Percentiles rank a stretch among this genome's conserved stretches.
These are phyloP conservation scores for Liasis olivaceus DNA, from an alignment of 2,797 vertebrate species.

Conservation along the genomic window DNA sequence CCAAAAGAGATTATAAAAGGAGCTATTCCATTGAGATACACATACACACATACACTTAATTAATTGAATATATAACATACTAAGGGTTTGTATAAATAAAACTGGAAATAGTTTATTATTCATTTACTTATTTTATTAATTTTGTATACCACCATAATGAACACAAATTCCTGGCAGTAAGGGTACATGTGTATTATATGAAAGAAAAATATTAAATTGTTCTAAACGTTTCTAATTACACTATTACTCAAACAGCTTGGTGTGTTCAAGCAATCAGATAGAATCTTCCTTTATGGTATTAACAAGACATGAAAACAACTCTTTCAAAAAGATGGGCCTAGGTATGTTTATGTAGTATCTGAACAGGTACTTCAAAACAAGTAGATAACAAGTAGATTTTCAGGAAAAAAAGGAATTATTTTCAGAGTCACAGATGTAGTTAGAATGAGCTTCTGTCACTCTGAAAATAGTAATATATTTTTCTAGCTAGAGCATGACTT, in stretches of 20 bases:
- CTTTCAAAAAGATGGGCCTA: conserved; percentile 13
- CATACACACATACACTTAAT: conserved; percentile 47
- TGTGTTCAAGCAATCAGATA: conserved; percentile 47
- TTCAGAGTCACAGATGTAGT: neutral
- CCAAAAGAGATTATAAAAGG: conserved; percentile 30
- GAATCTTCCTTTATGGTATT: conserved; percentile 46
- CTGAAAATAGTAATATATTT: neutral
- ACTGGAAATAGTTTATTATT: conserved; percentile 40
- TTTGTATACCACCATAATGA: too few species aligned
- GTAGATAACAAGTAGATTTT: neutral
- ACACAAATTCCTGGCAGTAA: too few species aligned
- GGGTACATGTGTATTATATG: conserved; percentile 57
- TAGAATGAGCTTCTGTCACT: neutral
- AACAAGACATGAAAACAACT: conserved; percentile 40
- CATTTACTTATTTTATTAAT: too few species aligned
- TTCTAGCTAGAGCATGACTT: neutral
- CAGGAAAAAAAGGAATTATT: too few species aligned
- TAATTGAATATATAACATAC: conserved; percentile 53
- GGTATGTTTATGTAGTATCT: conserved; percentile 22
- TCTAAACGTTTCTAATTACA: conserved; percentile 59
- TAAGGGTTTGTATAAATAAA: conserved; percentile 50
- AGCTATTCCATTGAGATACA: conserved; percentile 47
- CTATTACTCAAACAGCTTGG: conserved; percentile 60
- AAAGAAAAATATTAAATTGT: conserved; percentile 54
- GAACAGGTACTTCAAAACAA: neutral